Evolutionary conservation across 2,113 vertebrate genomes (phyloP).

Genomic region (Bagarius yarrelli): DNA sequence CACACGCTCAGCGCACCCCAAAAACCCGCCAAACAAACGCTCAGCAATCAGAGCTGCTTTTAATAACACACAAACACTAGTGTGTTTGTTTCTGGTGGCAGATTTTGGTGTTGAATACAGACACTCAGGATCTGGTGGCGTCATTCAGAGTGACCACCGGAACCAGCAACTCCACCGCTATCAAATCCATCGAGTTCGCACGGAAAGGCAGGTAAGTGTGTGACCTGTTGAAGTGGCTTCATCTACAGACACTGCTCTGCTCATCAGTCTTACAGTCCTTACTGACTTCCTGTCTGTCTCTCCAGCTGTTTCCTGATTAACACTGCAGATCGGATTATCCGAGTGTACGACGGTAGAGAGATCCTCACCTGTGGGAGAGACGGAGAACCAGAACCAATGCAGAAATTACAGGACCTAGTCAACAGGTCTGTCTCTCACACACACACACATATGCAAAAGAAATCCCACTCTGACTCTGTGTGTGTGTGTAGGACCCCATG

Average conservation of each 20-base stretch:
- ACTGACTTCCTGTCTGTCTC: neutral
- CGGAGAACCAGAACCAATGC: conserved; percentile 96
- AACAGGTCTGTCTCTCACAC: conserved; percentile 77
- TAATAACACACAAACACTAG: neutral
- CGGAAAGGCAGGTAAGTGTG: conserved; percentile 90
- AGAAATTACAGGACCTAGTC: conserved; percentile 96
- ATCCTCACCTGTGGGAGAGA: conserved; percentile 95
- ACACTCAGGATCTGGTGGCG: conserved; percentile 93
- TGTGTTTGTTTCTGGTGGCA: conserved; percentile 50
- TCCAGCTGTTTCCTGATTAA: conserved; percentile 96
- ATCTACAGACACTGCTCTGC: neutral
- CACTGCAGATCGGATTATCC: conserved; percentile 94
- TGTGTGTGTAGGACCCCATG: conserved; percentile 82
- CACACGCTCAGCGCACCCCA: too few species aligned
- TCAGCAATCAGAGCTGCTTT: too few species aligned
- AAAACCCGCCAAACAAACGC: too few species aligned
- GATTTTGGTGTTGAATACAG: conserved; percentile 95
- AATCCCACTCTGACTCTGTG: neutral
- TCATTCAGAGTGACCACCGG: conserved; percentile 98
- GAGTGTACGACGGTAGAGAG: conserved; percentile 94
- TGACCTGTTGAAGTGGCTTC: neutral
- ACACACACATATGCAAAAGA: neutral
- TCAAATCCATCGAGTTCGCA: conserved; percentile 98
- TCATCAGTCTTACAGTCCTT: neutral
- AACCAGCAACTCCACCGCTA: conserved; percentile 98